Conservation (phyloP, 2,113 vertebrate species). For the Charadrius vociferus region DNA sequence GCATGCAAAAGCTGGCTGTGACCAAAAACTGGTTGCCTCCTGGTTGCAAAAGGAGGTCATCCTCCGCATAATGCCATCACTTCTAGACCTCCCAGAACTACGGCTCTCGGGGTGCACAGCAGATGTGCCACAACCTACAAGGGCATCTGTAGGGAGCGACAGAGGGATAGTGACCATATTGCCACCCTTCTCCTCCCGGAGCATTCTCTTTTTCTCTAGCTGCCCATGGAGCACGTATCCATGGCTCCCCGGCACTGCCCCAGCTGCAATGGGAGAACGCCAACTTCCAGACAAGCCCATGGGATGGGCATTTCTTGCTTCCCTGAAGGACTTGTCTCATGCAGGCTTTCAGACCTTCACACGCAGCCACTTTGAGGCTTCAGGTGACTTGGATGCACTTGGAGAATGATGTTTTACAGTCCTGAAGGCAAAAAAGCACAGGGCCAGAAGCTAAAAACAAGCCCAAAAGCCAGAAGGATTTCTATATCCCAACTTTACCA, state of each 20-base stretch:
- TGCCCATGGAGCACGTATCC: rapidly evolving
- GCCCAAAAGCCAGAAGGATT: not conserved
- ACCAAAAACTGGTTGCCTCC: not conserved
- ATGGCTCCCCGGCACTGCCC: not conserved
- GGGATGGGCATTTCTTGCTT: not conserved
- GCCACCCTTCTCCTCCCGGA: not conserved
- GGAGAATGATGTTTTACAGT: not conserved
- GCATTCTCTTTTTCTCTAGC: not conserved
- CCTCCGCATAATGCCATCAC: not conserved
- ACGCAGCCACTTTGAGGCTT: not conserved
- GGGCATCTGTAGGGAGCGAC: not conserved
- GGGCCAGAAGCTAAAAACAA: not conserved
- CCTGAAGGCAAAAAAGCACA: not conserved
- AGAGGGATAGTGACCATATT: not conserved
- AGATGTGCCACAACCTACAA: not conserved
- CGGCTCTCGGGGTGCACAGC: not conserved
- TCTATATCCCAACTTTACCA: too few relatives aligned
- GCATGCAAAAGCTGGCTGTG: not conserved
- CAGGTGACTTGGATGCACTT: not conserved
- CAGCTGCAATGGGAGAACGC: not conserved
- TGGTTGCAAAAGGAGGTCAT: not conserved
- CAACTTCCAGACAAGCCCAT: not conserved
- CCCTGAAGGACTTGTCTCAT: not conserved
- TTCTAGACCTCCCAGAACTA: not conserved
- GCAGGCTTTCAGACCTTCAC: not conserved